phyloP scores from a whole-genome alignment of 2,113 vertebrate species.

The Collichthys lucidus region DNA sequence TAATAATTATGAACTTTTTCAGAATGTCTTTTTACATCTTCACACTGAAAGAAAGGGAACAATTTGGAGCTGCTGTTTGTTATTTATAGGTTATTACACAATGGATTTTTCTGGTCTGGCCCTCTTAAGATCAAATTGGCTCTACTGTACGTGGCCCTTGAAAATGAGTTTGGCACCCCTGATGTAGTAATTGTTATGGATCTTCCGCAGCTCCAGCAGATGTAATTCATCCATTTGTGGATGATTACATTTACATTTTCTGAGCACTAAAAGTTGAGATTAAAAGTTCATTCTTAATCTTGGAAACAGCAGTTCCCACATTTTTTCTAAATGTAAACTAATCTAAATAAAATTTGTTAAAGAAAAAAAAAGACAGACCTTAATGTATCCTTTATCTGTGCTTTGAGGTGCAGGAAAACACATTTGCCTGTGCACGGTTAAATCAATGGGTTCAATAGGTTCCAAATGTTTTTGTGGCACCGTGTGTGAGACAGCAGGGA shows the following conservation, averaged over 20 bases:
- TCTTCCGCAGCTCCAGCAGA: background rate
- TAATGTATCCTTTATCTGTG: no score
- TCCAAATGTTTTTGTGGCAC: constrained; percentile 34
- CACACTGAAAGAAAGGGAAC: no score
- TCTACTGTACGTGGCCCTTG: no score
- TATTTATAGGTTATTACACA: no score
- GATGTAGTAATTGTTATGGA: background rate
- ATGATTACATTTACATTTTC: background rate
- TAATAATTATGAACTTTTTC: no score
- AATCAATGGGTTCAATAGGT: background rate
- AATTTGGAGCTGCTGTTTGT: no score
- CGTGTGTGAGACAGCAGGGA: constrained; percentile 44
- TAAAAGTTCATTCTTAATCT: background rate
- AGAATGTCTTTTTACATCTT: no score
- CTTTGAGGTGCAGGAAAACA: background rate
- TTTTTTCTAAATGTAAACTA: background rate
- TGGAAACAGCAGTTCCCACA: background rate
- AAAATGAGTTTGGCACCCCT: no score
- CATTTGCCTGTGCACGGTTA: background rate
- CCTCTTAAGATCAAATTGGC: no score
- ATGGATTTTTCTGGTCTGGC: no score
- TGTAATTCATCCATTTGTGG: background rate
- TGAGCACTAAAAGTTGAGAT: background rate
- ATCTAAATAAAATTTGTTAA: background rate
- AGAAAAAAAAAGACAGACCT: no score